These are phyloP conservation scores for Drosophila bunnanda DNA, from an alignment of 2,888 invertebrate species.

Conservation along the genomic window DNA sequence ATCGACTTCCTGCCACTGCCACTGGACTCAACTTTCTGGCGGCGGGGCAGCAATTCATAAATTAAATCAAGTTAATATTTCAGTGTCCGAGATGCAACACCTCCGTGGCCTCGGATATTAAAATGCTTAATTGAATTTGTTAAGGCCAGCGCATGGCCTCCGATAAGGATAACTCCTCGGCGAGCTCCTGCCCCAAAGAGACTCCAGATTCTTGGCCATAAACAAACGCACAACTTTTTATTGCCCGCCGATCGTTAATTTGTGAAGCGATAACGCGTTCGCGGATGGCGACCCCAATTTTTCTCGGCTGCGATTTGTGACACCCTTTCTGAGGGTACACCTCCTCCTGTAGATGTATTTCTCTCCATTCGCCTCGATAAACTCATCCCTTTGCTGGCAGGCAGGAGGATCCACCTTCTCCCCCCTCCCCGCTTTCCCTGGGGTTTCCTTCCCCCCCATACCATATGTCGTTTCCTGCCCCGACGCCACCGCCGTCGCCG, in stretches of 20 bases:
- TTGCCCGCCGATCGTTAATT: slow-evolving; percentile 83
- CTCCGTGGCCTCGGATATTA: slow-evolving; percentile 75
- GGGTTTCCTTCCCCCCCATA: slow-evolving; percentile 38
- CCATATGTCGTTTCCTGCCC: slow-evolving; percentile 76
- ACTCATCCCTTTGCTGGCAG: slow-evolving; percentile 62
- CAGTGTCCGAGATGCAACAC: slow-evolving; percentile 70
- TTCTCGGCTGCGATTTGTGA: slow-evolving; percentile 69
- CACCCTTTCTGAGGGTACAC: slow-evolving; percentile 55
- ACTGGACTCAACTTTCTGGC: slow-evolving; percentile 10
- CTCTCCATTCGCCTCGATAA: slow-evolving; percentile 69
- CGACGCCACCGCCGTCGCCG: slow-evolving; percentile 66
- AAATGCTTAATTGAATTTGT: slow-evolving; percentile 81
- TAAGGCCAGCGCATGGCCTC: slow-evolving; percentile 58
- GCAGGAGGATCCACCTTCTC: slow-evolving; percentile 23
- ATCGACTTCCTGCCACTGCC: slow-evolving; percentile 49
- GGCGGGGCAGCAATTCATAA: slow-evolving; percentile 66
- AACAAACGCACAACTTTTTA: slow-evolving; percentile 81
- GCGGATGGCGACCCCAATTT: slow-evolving; percentile 65
- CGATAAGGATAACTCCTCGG: slow-evolving; percentile 58
- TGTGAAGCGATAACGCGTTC: slow-evolving; percentile 81
- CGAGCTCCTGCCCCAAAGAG: slow-evolving; percentile 6
- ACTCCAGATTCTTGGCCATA: slow-evolving; percentile 51
- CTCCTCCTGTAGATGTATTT: slow-evolving; percentile 28
- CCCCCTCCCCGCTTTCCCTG: slow-evolving; percentile 8
- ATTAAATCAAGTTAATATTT: slow-evolving; percentile 81